A percentile compares a stretch with the other conserved stretches of the same genome.
phyloP scores from a whole-genome alignment of 2,797 vertebrate species.

The Hemibagrus guttatus region DNA sequence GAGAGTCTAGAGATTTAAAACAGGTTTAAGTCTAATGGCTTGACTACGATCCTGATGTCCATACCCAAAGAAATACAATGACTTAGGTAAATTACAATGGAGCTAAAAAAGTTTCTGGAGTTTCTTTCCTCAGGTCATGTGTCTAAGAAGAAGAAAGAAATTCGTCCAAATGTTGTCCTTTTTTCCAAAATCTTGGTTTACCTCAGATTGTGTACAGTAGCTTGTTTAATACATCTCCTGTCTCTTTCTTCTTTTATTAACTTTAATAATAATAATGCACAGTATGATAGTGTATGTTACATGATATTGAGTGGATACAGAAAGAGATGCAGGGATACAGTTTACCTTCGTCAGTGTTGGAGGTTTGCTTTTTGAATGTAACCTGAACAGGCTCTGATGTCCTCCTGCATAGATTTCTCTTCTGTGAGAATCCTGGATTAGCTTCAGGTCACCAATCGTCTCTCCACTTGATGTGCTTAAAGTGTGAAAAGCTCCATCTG shows the following conservation, averaged over 20 bases:
- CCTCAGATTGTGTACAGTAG: background rate
- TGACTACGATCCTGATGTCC: background rate
- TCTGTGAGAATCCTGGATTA: background rate
- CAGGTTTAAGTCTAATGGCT: background rate
- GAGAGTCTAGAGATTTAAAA: background rate
- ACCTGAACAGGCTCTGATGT: background rate
- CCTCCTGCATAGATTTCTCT: slow-evolving; percentile 9
- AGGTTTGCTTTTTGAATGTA: background rate
- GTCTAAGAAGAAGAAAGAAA: background rate
- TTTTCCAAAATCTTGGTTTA: too few species aligned
- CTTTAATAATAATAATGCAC: background rate
- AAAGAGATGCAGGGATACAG: background rate
- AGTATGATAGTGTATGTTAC: background rate
- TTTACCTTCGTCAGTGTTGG: background rate
- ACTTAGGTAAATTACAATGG: background rate
- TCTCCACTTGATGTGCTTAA: background rate
- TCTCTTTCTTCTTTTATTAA: background rate
- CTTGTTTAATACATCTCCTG: background rate
- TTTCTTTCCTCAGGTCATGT: too few species aligned
- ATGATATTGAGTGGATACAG: background rate
- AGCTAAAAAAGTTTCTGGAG: background rate
- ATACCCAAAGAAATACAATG: background rate
- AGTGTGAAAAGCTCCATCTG: background rate
- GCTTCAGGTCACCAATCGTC: background rate
- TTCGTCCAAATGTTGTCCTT: background rate